phyloP scores from a whole-genome alignment of 2,888 invertebrate species.

The Dermolepida albohirtum region DNA sequence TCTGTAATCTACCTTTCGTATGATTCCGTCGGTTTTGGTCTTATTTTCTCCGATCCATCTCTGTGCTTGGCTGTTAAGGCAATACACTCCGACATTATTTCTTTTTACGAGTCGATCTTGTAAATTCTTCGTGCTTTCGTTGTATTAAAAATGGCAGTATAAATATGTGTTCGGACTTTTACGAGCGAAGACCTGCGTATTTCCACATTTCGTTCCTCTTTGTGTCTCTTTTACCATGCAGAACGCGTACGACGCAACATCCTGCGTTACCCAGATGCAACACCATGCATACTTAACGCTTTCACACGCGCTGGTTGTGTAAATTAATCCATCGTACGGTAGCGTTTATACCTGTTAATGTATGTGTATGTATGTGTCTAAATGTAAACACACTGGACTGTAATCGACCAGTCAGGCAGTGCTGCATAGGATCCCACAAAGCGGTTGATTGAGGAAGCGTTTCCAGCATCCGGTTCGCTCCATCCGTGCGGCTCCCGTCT shows the following conservation, averaged over 20 bases:
- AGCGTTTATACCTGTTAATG: background rate
- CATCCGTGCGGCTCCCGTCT: background rate
- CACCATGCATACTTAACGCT: constrained; percentile 30
- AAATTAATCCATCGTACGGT: constrained; percentile 20
- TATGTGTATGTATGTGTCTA: background rate
- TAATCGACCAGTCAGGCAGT: background rate
- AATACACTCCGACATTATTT: too few species aligned
- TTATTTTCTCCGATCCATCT: too few species aligned
- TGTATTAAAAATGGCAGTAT: too few species aligned
- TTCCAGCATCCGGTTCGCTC: constrained; percentile 12
- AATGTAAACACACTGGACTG: constrained; percentile 1
- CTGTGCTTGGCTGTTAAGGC: too few species aligned
- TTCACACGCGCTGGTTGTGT: constrained; percentile 32
- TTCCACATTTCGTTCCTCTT: too few species aligned
- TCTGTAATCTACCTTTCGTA: too few species aligned
- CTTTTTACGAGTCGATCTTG: too few species aligned
- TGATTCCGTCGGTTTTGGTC: too few species aligned
- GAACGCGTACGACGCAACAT: constrained; percentile 27
- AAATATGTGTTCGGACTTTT: too few species aligned
- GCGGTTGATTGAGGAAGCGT: constrained; percentile 22
- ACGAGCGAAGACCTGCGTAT: too few species aligned
- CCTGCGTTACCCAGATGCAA: constrained; percentile 33
- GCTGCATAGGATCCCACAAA: constrained; percentile 8
- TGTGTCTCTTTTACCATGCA: constrained; percentile 20
- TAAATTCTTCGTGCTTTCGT: too few species aligned